These are phyloP conservation scores for Salvelinus fontinalis DNA, from an alignment of 2,113 vertebrate species.

Conservation along the genomic window DNA sequence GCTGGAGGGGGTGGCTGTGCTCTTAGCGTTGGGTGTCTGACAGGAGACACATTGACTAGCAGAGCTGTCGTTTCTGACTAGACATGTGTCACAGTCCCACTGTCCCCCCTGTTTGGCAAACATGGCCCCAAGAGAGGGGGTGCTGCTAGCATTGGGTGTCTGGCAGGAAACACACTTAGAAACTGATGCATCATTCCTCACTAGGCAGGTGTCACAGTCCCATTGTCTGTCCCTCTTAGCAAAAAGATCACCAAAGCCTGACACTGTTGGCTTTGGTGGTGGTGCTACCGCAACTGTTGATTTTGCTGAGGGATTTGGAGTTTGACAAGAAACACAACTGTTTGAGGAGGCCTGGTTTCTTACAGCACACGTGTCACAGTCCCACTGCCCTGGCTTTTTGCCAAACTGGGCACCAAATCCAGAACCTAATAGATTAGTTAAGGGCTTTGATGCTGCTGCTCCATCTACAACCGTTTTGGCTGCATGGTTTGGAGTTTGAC, in stretches of 20 bases:
- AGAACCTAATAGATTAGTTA: no score
- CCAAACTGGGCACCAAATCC: slow-evolving; percentile 61
- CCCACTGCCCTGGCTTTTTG: slow-evolving; percentile 72
- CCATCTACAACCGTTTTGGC: slow-evolving; percentile 1
- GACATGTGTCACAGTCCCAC: slow-evolving; percentile 82
- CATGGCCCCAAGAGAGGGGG: slow-evolving; percentile 69
- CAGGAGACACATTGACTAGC: slow-evolving; percentile 76
- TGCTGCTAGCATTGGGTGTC: slow-evolving; percentile 24
- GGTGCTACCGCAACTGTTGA: neutral
- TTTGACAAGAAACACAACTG: slow-evolving; percentile 71
- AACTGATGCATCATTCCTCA: slow-evolving; percentile 75
- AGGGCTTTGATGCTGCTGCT: neutral
- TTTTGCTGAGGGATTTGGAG: neutral
- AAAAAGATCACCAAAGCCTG: slow-evolving; percentile 42
- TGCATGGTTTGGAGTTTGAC: slow-evolving; percentile 54
- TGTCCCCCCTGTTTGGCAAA: slow-evolving; percentile 81
- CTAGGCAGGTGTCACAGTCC: slow-evolving; percentile 76
- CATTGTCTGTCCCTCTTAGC: slow-evolving; percentile 76
- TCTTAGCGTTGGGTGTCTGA: slow-evolving; percentile 62
- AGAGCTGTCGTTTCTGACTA: slow-evolving; percentile 77
- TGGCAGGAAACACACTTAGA: slow-evolving; percentile 68
- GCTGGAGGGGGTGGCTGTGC: slow-evolving; percentile 46
- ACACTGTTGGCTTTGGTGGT: neutral
- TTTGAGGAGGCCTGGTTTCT: slow-evolving; percentile 20
- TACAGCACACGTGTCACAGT: slow-evolving; percentile 65